Percentiles rank a stretch among this genome's conserved stretches.
Conservation (phyloP, 2,113 vertebrate species). For the Paramisgurnus dabryanus region DNA sequence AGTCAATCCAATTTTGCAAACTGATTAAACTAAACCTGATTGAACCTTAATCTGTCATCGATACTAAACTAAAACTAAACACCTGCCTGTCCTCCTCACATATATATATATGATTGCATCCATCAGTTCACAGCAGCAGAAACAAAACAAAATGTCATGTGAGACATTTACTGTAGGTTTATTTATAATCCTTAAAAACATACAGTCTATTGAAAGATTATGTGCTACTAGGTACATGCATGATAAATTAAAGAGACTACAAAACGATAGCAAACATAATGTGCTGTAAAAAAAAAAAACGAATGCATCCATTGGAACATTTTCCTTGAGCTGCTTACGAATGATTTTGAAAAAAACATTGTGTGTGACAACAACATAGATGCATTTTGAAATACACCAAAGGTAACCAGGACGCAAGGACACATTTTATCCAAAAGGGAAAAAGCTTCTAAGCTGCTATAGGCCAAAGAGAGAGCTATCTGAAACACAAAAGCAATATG, state of each 20-base stretch:
- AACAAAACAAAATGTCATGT: not conserved
- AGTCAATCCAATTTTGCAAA: not conserved
- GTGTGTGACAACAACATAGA: not conserved
- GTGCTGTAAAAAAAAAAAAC: not conserved
- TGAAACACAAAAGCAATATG: not conserved
- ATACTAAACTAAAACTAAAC: not conserved
- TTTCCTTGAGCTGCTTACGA: not conserved
- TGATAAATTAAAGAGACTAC: conserved; percentile 1
- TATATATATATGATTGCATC: not conserved
- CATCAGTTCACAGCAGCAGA: not conserved
- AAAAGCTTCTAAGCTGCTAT: not conserved
- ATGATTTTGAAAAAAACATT: not conserved
- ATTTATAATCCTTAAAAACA: not conserved
- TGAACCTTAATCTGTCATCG: not conserved
- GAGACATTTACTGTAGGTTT: conserved; percentile 1
- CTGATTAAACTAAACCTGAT: not conserved
- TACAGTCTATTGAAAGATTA: not conserved
- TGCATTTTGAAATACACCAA: not conserved
- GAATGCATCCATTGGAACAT: not conserved
- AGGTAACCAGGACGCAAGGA: not conserved
- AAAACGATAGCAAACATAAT: not conserved
- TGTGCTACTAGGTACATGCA: not conserved
- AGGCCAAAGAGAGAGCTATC: not conserved
- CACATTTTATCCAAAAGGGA: no score
- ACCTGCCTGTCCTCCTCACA: not conserved